phyloP scores from a whole-genome alignment of 2,888 invertebrate genomes.

The Melanchra persicariae region DNA sequence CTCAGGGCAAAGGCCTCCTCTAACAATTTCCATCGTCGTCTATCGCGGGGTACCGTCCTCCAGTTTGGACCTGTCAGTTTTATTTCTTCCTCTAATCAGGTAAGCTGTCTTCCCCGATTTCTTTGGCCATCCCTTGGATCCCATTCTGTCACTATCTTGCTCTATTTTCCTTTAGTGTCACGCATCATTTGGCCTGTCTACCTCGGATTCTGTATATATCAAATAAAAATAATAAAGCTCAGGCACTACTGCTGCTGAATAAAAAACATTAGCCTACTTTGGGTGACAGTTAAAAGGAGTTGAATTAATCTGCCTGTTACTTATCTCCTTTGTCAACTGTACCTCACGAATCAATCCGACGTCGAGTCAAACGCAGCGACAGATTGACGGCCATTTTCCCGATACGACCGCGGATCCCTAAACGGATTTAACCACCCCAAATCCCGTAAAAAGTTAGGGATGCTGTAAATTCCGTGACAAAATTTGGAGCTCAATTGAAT shows the following conservation, averaged over 20 bases:
- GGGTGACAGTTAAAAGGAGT: not conserved
- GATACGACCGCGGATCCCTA: constrained; percentile 41
- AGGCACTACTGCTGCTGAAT: not conserved
- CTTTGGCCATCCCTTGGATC: no score
- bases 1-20: no score
- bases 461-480: constrained; percentile 62
- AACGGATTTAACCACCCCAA: constrained; percentile 62
- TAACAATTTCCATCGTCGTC: no score
- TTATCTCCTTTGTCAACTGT: not conserved
- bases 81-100: no score
- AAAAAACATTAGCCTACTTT: not conserved
- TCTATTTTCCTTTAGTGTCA: no score
- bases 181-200: no score
- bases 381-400: constrained; percentile 41
- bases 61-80: no score
- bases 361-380: constrained; percentile 30
- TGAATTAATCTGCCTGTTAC: not conserved
- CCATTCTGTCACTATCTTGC: no score
- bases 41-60: no score
- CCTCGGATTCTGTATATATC: no score
- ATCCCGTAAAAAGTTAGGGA: constrained; percentile 64
- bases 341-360: constrained; percentile 17
- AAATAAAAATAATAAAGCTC: not conserved
- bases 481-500: constrained; percentile 68
- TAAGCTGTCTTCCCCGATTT: no score